Base-by-base conservation (phyloP, 2,113 vertebrate species). In the Speoplatyrhinus poulsoni region DNA sequence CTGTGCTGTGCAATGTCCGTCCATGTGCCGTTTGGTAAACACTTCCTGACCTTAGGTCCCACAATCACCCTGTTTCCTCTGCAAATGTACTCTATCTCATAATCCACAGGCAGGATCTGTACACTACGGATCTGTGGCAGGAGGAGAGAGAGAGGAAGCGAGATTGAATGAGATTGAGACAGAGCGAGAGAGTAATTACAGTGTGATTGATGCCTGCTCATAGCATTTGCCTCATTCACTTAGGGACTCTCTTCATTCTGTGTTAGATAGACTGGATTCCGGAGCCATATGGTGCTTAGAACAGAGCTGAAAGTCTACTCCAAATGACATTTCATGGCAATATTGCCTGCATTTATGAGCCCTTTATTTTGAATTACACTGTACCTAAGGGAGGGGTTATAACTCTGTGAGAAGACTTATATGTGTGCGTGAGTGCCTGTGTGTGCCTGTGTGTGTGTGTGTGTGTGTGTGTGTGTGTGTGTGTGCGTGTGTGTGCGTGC, bases 1-100 rank as follows among this genome's bases (percentile, higher is more conserved):
- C 95, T 98, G 82, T 92, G 93, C 33, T 90, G 93, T 16, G 79
- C 90, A 56, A 96, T 95, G 68, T 95, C 93, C 0, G 96, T 98
- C 96, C 96, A 98, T 53, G 94, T 95, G 71, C 96, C 96, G 1
- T 96, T 92, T 55, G 92, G 92, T 17, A 96, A 92, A 66, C 96
- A 98, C 89, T 98, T 96, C 65, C 96, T 94, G 73, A 98, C 96
- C 58, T 98, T 96, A 59, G 96, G 96, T 36, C 96, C 96, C 65
- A 95, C 92, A 15, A 98, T 94, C 77, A 95, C 92, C 3, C 96
- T 89, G 83, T 95, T 95, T 3, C 93, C 94, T 46, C 96, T 89
- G 86, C 96, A 98, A 74, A 98, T 96, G 71, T 96, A 97, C 85
- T 98, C 96, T 16, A 98, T 96, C 91, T 98, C 96, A 62, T 98